These are phyloP conservation scores for Spatulosminthurus flaviceps DNA, from an alignment of 2,888 invertebrate genomes.

Conservation along the genomic window DNA sequence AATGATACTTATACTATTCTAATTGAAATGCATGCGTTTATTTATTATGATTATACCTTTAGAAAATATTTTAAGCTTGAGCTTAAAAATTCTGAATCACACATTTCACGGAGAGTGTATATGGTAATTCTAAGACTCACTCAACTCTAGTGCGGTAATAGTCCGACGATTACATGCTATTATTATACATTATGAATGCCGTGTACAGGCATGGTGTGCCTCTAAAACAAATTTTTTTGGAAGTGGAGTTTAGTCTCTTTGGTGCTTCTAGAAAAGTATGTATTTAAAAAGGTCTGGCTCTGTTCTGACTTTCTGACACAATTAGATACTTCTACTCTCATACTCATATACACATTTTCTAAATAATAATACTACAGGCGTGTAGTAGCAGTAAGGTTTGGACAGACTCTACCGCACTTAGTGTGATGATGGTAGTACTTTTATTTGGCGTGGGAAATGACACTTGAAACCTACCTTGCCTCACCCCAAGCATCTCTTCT, in stretches of 20 bases:
- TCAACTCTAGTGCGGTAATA: conserved; percentile 1
- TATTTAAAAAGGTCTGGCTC: too few relatives aligned
- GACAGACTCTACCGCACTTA: conserved; percentile 39
- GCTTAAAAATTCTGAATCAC: too few relatives aligned
- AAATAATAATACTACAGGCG: too few relatives aligned
- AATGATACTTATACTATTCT: background rate
- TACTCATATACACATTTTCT: background rate
- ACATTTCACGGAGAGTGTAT: background rate
- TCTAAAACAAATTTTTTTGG: conserved; percentile 30
- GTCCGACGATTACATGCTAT: conserved; percentile 13
- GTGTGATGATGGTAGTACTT: conserved; percentile 48
- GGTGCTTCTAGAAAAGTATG: too few relatives aligned
- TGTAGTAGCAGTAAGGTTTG: too few relatives aligned
- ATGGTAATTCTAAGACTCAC: background rate
- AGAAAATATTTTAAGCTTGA: too few relatives aligned
- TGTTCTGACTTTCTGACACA: background rate
- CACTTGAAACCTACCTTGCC: conserved; percentile 55
- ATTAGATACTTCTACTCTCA: background rate
- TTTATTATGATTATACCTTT: background rate
- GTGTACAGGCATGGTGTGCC: background rate
- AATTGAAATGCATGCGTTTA: conserved; percentile 2
- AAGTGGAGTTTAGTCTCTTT: conserved; percentile 26
- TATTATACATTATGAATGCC: conserved; percentile 30
- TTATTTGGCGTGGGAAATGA: conserved; percentile 59
- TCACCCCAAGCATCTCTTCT: background rate